Percentiles rank a stretch among this genome's conserved stretches.
Evolutionary conservation across 2,888 invertebrate genomes (phyloP).

Genomic region (Chouioia cunea): DNA sequence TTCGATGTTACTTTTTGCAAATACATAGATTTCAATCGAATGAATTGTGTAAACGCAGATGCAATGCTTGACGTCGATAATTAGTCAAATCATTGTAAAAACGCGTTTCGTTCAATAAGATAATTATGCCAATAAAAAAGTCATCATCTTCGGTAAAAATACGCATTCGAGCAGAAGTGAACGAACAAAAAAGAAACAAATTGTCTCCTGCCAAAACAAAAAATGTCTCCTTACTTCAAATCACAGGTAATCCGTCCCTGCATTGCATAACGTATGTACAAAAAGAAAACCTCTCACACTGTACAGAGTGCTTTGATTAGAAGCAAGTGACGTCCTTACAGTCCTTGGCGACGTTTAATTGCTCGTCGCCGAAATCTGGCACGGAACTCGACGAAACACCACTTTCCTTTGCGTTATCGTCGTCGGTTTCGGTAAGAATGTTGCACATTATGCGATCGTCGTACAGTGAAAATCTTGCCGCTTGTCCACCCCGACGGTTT

Average conservation of each 20-base stretch:
- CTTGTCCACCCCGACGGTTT: constrained; percentile 73
- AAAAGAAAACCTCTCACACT: constrained; percentile 10
- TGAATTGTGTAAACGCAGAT: too few relatives aligned
- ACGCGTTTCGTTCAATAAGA: too few relatives aligned
- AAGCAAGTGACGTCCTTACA: constrained; percentile 63
- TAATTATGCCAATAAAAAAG: too few relatives aligned
- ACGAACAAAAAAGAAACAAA: neutral
- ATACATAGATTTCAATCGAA: too few relatives aligned
- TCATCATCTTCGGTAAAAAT: too few relatives aligned
- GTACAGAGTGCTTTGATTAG: constrained; percentile 50
- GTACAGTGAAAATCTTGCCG: constrained; percentile 82
- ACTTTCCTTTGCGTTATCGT: neutral
- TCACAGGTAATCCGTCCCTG: constrained; percentile 2
- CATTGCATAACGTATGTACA: neutral
- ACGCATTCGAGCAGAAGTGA: too few relatives aligned
- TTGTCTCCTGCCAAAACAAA: neutral
- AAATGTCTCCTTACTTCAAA: neutral
- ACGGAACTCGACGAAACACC: constrained; percentile 58
- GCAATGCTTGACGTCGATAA: too few relatives aligned
- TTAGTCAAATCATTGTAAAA: too few relatives aligned
- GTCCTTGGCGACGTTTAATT: constrained; percentile 32
- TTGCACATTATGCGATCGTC: constrained; percentile 89
- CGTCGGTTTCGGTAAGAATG: constrained; percentile 67
- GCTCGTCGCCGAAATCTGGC: constrained; percentile 59
- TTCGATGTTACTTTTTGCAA: too few relatives aligned